Evolutionary conservation across 1,140 invertebrate genomes (phyloP), one percentile per base, ranked within the genome.

Genomic region (Arctopsyche grandis): DNA sequence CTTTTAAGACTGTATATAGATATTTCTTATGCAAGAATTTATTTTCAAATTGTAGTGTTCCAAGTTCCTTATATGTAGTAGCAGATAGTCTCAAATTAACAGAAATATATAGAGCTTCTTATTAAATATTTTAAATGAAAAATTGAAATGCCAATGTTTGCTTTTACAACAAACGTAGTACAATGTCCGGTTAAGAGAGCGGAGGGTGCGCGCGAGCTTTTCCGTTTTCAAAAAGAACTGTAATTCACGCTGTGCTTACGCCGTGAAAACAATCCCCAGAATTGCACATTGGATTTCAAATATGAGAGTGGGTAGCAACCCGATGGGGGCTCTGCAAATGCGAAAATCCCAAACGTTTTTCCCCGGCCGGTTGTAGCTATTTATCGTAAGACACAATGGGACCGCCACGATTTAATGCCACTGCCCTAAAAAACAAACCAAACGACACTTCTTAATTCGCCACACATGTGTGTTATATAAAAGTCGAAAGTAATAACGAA

Each of bases 201-300:
- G 29, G 29, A 38, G 29, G 29, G 29, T 38, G 29, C 48, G 48
- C 16, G 19, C 12, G 77, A 70, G 77, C 77, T 78, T 78, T 78
- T 38, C 26, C 69, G 69, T 63, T 60, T 79, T 73, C 9, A 43
- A 79, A 79, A 76, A 74, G 74, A 80, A 80, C 66, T 81, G 77
- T 79, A 79, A 81, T 78, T 81, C 77, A 81, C 56, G 76, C 48
- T 24, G 79, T 77, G 74, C 60, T 71, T 71, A 19, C 16, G 44
- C 46, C 22, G 77, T 63, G 58, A 74, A 81, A 81, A 81, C 80
- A 81, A 81, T 81, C 69, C 73, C 69, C 70, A 44, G 74, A 81
- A 79, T 63, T 60, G 80, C 66, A 71, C 74, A 70, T 63, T 56
- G 80, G 77, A 81, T 81, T 79, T 60, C 77, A 43, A 79, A 81